phyloP scores from a whole-genome alignment of 2,113 vertebrate species.

The Baryphthengus martii region DNA sequence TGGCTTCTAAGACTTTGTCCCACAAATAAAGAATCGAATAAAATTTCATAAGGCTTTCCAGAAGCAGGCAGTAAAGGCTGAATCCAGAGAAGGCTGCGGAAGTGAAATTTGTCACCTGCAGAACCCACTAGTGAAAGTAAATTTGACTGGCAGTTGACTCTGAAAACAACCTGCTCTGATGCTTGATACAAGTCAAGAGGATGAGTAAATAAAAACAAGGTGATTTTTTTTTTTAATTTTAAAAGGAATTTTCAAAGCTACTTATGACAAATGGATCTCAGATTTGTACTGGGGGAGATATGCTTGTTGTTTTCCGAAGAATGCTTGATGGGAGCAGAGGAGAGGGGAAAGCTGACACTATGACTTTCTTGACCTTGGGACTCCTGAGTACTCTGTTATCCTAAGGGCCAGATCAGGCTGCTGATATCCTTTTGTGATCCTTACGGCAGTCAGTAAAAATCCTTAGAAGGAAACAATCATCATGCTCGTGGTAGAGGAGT shows the following conservation, averaged over 20 bases:
- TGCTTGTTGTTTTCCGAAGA: not conserved
- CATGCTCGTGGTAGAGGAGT: not conserved
- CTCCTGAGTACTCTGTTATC: not conserved
- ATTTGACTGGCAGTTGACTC: not conserved
- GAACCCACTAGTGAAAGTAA: not conserved
- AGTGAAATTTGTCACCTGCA: not conserved
- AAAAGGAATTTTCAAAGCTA: not conserved
- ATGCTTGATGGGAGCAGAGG: not conserved
- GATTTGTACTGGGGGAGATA: not conserved
- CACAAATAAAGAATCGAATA: accelerated
- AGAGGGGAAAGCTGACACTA: not conserved
- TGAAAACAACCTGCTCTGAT: not conserved
- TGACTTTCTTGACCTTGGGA: not conserved
- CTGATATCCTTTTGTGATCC: not conserved
- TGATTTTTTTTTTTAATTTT: not conserved
- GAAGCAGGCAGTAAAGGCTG: not conserved
- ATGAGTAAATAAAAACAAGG: not conserved
- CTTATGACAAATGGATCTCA: not conserved
- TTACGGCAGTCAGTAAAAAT: not conserved
- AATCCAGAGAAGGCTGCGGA: not conserved
- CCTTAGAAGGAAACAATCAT: not conserved
- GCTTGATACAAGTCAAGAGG: not conserved
- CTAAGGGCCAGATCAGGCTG: not conserved
- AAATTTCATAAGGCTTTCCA: not conserved
- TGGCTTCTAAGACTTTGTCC: not conserved